A percentile compares a stretch with the other conserved stretches of the same genome.
phyloP scores from a whole-genome alignment of 2,797 vertebrate genomes.

The Odontamblyopus rebecca region DNA sequence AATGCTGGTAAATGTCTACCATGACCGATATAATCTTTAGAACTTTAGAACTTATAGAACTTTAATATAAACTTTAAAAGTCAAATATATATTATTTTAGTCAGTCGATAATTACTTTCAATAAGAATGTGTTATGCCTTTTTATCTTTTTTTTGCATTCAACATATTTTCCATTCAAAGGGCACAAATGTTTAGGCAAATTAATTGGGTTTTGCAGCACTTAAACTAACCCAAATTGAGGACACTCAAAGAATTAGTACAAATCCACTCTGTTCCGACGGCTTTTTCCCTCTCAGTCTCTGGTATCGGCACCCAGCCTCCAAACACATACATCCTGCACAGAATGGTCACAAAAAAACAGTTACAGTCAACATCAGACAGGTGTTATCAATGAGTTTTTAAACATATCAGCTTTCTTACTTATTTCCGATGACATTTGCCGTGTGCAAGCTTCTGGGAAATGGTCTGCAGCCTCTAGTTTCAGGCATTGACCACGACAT shows the following conservation, averaged over 20 bases:
- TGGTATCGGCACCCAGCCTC: constrained; percentile 91
- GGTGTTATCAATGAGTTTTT: background rate
- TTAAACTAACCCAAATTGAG: constrained; percentile 87
- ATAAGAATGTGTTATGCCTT: too few relatives aligned
- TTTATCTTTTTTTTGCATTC: too few relatives aligned
- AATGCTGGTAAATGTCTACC: too few relatives aligned
- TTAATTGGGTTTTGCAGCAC: background rate
- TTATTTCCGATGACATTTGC: constrained; percentile 94
- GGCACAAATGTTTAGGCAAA: background rate
- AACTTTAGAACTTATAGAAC: too few relatives aligned
- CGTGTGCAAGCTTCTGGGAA: constrained; percentile 95
- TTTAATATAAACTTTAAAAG: too few relatives aligned
- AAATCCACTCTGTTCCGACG: constrained; percentile 88
- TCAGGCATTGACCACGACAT: constrained; percentile 91
- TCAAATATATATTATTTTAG: too few relatives aligned
- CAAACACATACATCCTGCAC: constrained; percentile 94
- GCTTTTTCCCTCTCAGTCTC: constrained; percentile 70
- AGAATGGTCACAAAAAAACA: constrained; percentile 2
- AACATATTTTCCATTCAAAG: too few relatives aligned
- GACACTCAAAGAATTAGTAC: constrained; percentile 87
- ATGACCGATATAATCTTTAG: too few relatives aligned
- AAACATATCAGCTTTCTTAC: constrained; percentile 65
- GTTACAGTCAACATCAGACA: background rate
- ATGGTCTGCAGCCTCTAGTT: constrained; percentile 83
- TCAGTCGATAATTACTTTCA: too few relatives aligned